Base-by-base conservation (phyloP, 2,113 vertebrate genomes). In the Condylura cristata region DNA sequence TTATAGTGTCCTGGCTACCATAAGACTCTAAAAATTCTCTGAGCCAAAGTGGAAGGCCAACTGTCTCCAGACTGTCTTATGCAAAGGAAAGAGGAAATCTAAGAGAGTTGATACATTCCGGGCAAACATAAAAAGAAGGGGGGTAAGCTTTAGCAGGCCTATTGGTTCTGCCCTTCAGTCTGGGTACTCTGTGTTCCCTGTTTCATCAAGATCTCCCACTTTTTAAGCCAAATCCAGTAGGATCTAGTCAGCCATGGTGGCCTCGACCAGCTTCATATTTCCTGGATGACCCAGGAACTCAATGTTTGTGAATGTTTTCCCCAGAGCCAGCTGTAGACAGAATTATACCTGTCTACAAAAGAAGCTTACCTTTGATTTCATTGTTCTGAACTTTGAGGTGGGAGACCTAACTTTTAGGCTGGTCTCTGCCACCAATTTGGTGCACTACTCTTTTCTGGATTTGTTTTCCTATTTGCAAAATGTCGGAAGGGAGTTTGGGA, bases 11-110 rank as follows among this genome's bases (percentile, higher is more conserved):
- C 65, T 71, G 88, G 58, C 46, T 66, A 88, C 34, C 39, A 76
- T 39, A n/a, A 80, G 32, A 44, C 60, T 53, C 32, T 82, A 60
- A 94, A 58, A 93, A 90, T 81, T 66, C 61, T 89, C 61, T 51
- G 28, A 53, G 58, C 26, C 66, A 26, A n/a, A 81, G 34, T 80
- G 18, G 53, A 34, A 48, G 39, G 65, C 65, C 30, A 18, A 2
- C 58, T 86, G 13, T 58, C 66, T 88, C 68, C 5, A 89, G 74
- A 61, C 2, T 30, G 60, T 71, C 61, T 87, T 94, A 10, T 74
- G 14, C 2, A 2, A 44, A 68, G 51, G 66, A 90, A 72, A 65
- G 37, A 39, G 74, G 48, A 66, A 65, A 24, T 41, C 37, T 30
- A 60, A 60, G 16, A 66, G 28, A 58, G n/a, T 20, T 44, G 2